Percentiles rank a stretch among this genome's conserved stretches.
phyloP scores from a whole-genome alignment of 2,888 invertebrate species.

The Graphium colonna region DNA sequence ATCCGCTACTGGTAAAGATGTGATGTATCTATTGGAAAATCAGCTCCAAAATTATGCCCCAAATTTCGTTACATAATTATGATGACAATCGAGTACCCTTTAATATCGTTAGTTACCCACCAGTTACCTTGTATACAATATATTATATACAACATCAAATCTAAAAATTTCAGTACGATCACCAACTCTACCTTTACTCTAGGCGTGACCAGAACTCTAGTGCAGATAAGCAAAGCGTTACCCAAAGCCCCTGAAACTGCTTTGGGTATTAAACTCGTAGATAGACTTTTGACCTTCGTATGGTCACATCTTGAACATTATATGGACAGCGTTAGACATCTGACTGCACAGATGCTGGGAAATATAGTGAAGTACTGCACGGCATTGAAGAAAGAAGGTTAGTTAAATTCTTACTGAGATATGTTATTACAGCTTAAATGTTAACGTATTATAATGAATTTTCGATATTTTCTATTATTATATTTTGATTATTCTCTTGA shows the following conservation, averaged over 20 bases:
- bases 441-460: too few species aligned
- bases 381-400: constrained; percentile 48
- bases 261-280: constrained; percentile 34
- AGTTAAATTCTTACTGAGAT: constrained; percentile 16
- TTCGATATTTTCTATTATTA: too few species aligned
- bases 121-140: too few species aligned
- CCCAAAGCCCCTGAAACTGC: constrained; percentile 20
- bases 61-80: too few species aligned
- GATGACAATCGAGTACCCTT: too few species aligned
- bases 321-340: constrained; percentile 83
- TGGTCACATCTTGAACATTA: constrained; percentile 82
- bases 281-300: constrained; percentile 55
- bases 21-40: too few species aligned
- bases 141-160: not conserved
- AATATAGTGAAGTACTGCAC: constrained; percentile 48
- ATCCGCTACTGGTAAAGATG: too few species aligned
- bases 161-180: constrained; percentile 43
- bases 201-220: constrained; percentile 51
- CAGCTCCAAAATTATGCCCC: too few species aligned
- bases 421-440: too few species aligned
- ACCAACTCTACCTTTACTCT: constrained; percentile 54
- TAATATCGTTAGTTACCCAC: too few species aligned
- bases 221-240: constrained; percentile 47
- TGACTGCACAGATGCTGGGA: constrained; percentile 70
- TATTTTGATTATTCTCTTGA: too few species aligned